A percentile compares a stretch with the other conserved stretches of the same genome.
Conservation (phyloP, 2,797 vertebrate species). For the Oryzias dopingdopingensis region DNA sequence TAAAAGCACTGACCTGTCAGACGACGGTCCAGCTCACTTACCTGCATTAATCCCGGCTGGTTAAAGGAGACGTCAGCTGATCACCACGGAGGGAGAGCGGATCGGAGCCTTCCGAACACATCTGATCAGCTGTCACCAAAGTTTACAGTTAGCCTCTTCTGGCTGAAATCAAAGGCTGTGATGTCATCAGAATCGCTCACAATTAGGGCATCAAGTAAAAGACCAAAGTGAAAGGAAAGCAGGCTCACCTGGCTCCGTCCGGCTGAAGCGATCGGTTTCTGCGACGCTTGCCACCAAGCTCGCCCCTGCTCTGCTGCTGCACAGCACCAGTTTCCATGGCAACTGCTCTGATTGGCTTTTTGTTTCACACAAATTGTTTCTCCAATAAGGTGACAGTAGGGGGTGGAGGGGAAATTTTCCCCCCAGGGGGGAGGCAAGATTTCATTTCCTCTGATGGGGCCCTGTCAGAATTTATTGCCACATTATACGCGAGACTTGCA, state of each 20-base stretch:
- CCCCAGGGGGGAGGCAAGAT: not conserved
- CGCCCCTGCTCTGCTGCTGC: not conserved
- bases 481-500: not conserved
- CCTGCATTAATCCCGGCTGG: too few species aligned
- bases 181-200: slow-evolving; percentile 11
- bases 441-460: slow-evolving; percentile 14
- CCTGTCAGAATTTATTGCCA: slow-evolving; percentile 1
- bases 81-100: too few species aligned
- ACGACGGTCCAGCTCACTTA: too few species aligned
- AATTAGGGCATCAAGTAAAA: slow-evolving; percentile 5
- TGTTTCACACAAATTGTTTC: slow-evolving; percentile 10
- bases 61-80: too few species aligned
- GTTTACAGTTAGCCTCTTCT: not conserved
- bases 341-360: slow-evolving; percentile 42
- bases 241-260: slow-evolving; percentile 28
- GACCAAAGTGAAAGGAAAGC: not conserved
- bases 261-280: slow-evolving; percentile 22
- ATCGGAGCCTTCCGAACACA: not conserved
- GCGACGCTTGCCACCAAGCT: slow-evolving; percentile 1
- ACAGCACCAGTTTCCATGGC: slow-evolving; percentile 44
- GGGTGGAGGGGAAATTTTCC: not conserved
- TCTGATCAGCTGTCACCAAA: slow-evolving; percentile 5
- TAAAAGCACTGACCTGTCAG: too few species aligned
- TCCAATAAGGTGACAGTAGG: not conserved
- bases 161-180: not conserved